Percentiles rank a stretch among this genome's conserved stretches.
These are phyloP conservation scores for Terebella lapidaria DNA, from an alignment of 2,888 invertebrate species.

Conservation along the genomic window DNA sequence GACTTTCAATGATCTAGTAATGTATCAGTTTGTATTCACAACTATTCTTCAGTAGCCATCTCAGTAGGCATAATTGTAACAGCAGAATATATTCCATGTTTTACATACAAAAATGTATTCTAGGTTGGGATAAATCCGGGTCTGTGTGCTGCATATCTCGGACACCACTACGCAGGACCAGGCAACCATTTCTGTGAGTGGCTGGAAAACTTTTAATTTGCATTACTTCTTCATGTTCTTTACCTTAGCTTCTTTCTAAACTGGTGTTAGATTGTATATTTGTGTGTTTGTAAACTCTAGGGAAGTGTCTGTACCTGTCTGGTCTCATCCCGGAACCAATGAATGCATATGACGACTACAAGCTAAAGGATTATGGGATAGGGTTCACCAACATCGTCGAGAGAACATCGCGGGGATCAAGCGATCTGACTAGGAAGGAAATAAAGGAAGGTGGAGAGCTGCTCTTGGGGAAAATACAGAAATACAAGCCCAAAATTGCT, in stretches of 20 bases:
- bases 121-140: constrained; percentile 98
- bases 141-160: constrained; percentile 92
- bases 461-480: constrained; percentile 81
- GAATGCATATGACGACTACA: constrained; percentile 93
- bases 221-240: too few species aligned
- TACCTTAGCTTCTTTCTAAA: too few species aligned
- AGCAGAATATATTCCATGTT: too few species aligned
- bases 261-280: too few species aligned
- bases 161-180: constrained; percentile 97
- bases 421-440: constrained; percentile 72
- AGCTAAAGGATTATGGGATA: constrained; percentile 86
- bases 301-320: constrained; percentile 91
- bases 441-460: constrained; percentile 67
- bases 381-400: constrained; percentile 98
- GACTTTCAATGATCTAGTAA: too few species aligned
- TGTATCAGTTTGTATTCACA: too few species aligned
- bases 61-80: too few species aligned
- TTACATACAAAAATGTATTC: too few species aligned
- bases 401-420: constrained; percentile 90
- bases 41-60: too few species aligned
- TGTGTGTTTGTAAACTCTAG: constrained; percentile 72
- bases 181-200: constrained; percentile 94
- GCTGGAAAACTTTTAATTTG: too few species aligned
- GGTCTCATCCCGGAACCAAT: constrained; percentile 91
- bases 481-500: constrained; percentile 91